phyloP scores from a whole-genome alignment of 2,888 invertebrate species.

The Papilio demoleus region DNA sequence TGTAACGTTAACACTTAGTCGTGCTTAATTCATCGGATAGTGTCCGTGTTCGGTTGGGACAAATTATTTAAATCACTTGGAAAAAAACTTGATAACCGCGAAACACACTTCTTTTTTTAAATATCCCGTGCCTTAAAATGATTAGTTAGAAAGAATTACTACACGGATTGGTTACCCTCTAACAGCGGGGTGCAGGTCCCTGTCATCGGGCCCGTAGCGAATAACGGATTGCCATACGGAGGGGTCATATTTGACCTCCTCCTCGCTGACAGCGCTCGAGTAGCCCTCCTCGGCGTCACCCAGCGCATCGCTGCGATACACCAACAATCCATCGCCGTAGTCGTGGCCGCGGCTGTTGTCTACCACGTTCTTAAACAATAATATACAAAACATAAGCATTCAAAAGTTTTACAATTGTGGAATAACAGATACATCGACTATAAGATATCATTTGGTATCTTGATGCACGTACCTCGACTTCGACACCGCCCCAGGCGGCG shows the following conservation, averaged over 20 bases:
- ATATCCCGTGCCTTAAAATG: no score
- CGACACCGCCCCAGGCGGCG: slow-evolving; percentile 70
- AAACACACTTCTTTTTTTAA: no score
- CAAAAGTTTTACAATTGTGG: no score
- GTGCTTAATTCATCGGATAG: no score
- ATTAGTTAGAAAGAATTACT: no score
- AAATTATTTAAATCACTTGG: background rate
- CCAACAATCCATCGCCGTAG: slow-evolving; percentile 84
- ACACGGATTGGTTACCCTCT: slow-evolving; percentile 82
- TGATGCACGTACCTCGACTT: slow-evolving; percentile 64
- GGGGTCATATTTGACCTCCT: slow-evolving; percentile 88
- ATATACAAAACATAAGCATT: background rate
- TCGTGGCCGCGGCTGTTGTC: slow-evolving; percentile 64
- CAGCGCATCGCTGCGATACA: slow-evolving; percentile 76
- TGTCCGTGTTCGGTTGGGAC: no score
- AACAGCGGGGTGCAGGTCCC: slow-evolving; percentile 75
- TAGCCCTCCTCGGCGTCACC: slow-evolving; percentile 85
- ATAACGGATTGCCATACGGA: slow-evolving; percentile 89
- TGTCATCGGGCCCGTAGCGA: slow-evolving; percentile 82
- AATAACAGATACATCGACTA: slow-evolving; percentile 2
- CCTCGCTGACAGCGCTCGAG: slow-evolving; percentile 89
- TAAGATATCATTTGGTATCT: background rate
- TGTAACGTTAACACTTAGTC: no score
- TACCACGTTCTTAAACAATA: slow-evolving; percentile 61
- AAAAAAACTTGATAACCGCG: no score